These are phyloP conservation scores for Magallana ariakensis DNA, from an alignment of 1,140 invertebrate genomes.

Conservation along the genomic window DNA sequence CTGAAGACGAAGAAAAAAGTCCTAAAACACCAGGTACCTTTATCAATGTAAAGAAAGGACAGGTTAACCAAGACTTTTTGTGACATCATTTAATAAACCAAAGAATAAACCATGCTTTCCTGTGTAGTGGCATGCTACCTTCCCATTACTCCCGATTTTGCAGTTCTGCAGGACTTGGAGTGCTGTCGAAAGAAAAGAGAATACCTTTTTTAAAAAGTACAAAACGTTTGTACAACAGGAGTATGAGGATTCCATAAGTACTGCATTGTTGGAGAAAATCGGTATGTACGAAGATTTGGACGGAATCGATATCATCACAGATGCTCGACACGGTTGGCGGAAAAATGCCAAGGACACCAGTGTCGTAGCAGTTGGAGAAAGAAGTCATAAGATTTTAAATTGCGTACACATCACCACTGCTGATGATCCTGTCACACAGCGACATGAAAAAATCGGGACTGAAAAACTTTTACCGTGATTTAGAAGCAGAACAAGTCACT, in stretches of 20 bases:
- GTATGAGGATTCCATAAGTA: too few relatives aligned
- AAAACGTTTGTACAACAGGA: too few relatives aligned
- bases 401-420: slow-evolving; percentile 30
- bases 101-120: too few relatives aligned
- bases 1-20: not conserved
- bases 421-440: slow-evolving; percentile 39
- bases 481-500: not conserved
- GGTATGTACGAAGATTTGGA: too few relatives aligned
- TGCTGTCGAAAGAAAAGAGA: too few relatives aligned
- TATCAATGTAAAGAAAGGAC: not conserved
- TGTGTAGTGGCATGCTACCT: too few relatives aligned
- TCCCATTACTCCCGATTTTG: too few relatives aligned
- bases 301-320: too few relatives aligned
- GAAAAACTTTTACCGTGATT: not conserved
- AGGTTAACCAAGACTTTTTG: slow-evolving; percentile 25
- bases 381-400: slow-evolving; percentile 39
- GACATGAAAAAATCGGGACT: slow-evolving; percentile 48
- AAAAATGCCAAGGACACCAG: slow-evolving; percentile 44
- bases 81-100: not conserved
- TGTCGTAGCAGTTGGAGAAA: slow-evolving; percentile 31
- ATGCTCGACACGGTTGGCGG: slow-evolving; percentile 42
- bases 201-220: too few relatives aligned
- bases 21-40: not conserved
- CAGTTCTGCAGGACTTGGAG: not conserved
- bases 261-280: too few relatives aligned